phyloP scores from a whole-genome alignment of 2,113 vertebrate species.

The Globicephala melas region DNA sequence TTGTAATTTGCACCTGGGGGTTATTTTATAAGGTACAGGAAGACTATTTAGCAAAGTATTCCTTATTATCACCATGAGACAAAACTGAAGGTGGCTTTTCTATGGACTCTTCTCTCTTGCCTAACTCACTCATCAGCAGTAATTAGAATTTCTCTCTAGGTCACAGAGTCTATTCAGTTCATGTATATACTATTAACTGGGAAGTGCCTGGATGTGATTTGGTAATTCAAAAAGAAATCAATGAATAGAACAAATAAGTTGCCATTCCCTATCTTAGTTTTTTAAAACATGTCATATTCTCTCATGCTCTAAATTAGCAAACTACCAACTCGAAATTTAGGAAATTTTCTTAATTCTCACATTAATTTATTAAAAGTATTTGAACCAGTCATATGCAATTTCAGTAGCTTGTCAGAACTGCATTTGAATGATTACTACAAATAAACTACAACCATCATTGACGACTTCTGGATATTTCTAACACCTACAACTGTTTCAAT shows the following conservation, averaged over 20 bases:
- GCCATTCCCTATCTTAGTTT: background rate
- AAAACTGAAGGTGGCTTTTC: background rate
- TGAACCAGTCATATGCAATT: background rate
- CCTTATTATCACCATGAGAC: background rate
- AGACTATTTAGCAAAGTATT: background rate
- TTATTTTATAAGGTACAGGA: background rate
- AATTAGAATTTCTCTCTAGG: background rate
- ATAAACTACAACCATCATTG: background rate
- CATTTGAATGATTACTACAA: background rate
- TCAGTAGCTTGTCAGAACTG: background rate
- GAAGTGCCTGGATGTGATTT: slow-evolving; percentile 17
- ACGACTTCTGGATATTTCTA: background rate
- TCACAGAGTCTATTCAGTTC: background rate
- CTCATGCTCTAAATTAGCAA: slow-evolving; percentile 35
- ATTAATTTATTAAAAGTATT: slow-evolving; percentile 39
- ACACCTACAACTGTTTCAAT: background rate
- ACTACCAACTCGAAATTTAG: slow-evolving; percentile 12
- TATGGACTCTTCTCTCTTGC: background rate
- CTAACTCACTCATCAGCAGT: background rate
- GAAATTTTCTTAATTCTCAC: slow-evolving; percentile 47
- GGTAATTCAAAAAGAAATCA: slow-evolving; percentile 31
- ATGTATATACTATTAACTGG: background rate
- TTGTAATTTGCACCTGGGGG: background rate
- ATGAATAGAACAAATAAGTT: background rate
- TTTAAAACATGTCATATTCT: background rate